Percentiles rank a stretch among this genome's conserved stretches.
Conservation (phyloP, 2,113 vertebrate genomes). For the Corythoichthys intestinalis region DNA sequence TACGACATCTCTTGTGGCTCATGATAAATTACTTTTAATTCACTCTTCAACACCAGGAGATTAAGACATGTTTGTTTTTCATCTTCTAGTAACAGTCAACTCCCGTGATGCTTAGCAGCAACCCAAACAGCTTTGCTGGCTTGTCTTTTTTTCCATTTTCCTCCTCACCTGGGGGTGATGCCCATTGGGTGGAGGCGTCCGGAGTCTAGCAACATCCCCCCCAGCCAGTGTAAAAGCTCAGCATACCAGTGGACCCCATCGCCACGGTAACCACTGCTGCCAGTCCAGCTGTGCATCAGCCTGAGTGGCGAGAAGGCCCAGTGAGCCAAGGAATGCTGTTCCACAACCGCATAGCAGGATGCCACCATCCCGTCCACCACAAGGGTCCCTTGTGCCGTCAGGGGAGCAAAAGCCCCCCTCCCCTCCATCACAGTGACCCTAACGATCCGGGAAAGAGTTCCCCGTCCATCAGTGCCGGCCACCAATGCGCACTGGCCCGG, state of each 20-base stretch:
- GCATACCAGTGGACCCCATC: conserved; percentile 89
- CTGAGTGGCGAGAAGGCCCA: conserved; percentile 83
- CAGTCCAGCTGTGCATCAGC: conserved; percentile 75
- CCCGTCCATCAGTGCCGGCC: neutral
- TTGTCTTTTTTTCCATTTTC: neutral
- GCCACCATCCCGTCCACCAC: conserved; percentile 83
- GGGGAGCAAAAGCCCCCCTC: conserved; percentile 80
- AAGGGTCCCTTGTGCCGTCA: conserved; percentile 82
- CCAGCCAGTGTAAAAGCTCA: conserved; percentile 78
- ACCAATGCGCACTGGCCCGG: conserved; percentile 65
- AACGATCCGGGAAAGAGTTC: conserved; percentile 69
- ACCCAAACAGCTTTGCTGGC: neutral
- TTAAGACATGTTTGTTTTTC: neutral
- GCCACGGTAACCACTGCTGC: conserved; percentile 46
- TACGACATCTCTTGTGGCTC: no score
- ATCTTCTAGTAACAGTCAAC: neutral
- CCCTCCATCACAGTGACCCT: conserved; percentile 59
- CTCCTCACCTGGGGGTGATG: conserved; percentile 71
- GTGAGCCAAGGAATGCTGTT: conserved; percentile 82
- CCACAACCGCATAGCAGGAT: conserved; percentile 86
- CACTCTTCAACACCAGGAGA: neutral
- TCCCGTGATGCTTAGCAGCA: conserved; percentile 23
- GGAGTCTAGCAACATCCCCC: conserved; percentile 73
- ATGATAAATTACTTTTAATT: neutral
- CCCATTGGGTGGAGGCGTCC: conserved; percentile 82